Conservation (phyloP, 2,113 vertebrate genomes). For the Dromiciops gliroides region DNA sequence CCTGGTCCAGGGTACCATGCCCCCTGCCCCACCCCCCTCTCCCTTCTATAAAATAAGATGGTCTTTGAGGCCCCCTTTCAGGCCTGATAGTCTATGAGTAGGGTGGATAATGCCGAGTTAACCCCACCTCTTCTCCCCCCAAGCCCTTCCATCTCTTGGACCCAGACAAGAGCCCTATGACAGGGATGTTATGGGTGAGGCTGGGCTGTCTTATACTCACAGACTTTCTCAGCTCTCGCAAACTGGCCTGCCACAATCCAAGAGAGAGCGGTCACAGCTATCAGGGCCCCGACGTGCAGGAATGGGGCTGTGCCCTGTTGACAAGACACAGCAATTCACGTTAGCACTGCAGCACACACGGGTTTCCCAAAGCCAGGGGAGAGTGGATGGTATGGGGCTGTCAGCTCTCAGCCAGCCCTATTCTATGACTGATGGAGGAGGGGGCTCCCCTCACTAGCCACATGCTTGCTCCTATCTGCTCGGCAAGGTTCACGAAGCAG, state of each 20-base stretch:
- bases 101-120: not conserved
- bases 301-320: slow-evolving; percentile 95
- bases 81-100: not conserved
- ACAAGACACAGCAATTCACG: not conserved
- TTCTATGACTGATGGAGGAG: not conserved
- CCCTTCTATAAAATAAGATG: not conserved
- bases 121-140: not conserved
- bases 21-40: not conserved
- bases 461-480: not conserved
- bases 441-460: not conserved
- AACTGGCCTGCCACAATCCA: slow-evolving; percentile 97
- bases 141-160: not conserved
- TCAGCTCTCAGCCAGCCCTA: not conserved
- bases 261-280: slow-evolving; percentile 89
- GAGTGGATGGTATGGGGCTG: not conserved
- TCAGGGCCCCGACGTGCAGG: slow-evolving; percentile 94
- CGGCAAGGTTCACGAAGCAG: not conserved
- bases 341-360: not conserved
- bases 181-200: not conserved
- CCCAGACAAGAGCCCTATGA: not conserved
- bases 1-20: not conserved
- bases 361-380: not conserved
- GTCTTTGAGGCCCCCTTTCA: not conserved
- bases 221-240: slow-evolving; percentile 89
- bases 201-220: slow-evolving; percentile 83